These are phyloP conservation scores for Nowickia ferox DNA, from an alignment of 2,888 invertebrate species.

Conservation along the genomic window DNA sequence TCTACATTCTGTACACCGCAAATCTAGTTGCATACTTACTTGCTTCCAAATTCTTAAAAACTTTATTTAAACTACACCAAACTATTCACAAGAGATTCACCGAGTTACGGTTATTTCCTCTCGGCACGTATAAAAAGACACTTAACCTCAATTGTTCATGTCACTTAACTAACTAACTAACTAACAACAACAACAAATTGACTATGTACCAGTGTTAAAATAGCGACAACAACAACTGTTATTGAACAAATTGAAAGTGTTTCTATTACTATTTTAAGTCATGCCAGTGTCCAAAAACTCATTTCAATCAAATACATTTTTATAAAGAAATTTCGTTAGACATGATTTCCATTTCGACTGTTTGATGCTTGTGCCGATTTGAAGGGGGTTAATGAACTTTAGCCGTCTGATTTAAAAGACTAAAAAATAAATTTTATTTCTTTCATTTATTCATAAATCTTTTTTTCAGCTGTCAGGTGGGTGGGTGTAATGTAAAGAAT, in stretches of 20 bases:
- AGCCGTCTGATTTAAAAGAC: background rate
- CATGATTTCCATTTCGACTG: background rate
- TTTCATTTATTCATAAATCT: background rate
- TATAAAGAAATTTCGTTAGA: background rate
- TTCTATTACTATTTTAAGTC: background rate
- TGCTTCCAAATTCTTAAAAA: background rate
- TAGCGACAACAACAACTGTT: background rate
- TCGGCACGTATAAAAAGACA: background rate
- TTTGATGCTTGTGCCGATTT: background rate
- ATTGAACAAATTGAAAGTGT: background rate
- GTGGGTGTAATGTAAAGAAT: too few relatives aligned
- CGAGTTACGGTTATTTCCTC: background rate
- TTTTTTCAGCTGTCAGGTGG: background rate
- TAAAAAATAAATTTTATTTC: background rate
- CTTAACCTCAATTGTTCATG: slow-evolving; percentile 34
- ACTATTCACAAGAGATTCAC: background rate
- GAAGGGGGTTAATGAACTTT: background rate
- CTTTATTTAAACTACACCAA: background rate
- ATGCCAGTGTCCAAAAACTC: slow-evolving; percentile 1
- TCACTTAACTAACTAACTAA: background rate
- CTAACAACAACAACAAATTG: background rate
- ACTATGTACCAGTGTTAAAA: background rate
- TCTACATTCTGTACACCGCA: background rate
- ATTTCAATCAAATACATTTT: background rate
- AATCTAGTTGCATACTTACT: background rate